phyloP scores from a whole-genome alignment of 37 sponge, comb jelly and placozoan species.

The Aplysina aerophoba region DNA sequence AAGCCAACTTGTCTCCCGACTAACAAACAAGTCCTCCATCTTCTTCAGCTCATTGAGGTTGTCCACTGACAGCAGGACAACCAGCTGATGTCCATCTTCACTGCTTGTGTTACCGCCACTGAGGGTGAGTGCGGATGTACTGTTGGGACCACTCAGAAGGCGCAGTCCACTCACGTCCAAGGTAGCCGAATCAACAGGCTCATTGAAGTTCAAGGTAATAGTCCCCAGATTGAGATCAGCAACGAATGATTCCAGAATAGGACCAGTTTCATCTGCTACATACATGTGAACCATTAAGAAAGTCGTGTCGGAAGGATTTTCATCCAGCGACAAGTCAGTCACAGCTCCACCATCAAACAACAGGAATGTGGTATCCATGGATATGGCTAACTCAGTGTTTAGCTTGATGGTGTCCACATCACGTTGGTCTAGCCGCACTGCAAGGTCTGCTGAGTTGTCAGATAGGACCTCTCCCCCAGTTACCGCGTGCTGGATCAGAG shows the following conservation, averaged over 20 bases:
- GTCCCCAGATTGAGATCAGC: slow-evolving; percentile 64
- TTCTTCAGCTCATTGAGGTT: slow-evolving; percentile 79
- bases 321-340: slow-evolving; percentile 50
- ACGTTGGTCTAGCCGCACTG: slow-evolving; percentile 38
- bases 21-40: slow-evolving; percentile 60
- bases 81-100: slow-evolving; percentile 60
- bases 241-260: slow-evolving; percentile 51
- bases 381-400: slow-evolving; percentile 59
- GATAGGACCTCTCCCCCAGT: slow-evolving; percentile 38
- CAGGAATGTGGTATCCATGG: slow-evolving; percentile 61
- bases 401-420: slow-evolving; percentile 84
- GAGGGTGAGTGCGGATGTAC: slow-evolving; percentile 27
- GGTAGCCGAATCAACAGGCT: slow-evolving; percentile 74
- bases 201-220: slow-evolving; percentile 83
- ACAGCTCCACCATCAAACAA: slow-evolving; percentile 42
- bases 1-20: slow-evolving; percentile 45
- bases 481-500: slow-evolving; percentile 33
- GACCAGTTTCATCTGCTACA: slow-evolving; percentile 55
- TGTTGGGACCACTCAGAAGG: slow-evolving; percentile 36
- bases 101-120: slow-evolving; percentile 81
- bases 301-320: slow-evolving; percentile 41
- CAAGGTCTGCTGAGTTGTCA: slow-evolving; percentile 59
- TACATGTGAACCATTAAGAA: slow-evolving; percentile 18
- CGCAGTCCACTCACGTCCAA: slow-evolving; percentile 65
- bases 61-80: slow-evolving; percentile 40